Conservation (phyloP, 2,888 invertebrate species). For the Hyppa rectilinea region DNA sequence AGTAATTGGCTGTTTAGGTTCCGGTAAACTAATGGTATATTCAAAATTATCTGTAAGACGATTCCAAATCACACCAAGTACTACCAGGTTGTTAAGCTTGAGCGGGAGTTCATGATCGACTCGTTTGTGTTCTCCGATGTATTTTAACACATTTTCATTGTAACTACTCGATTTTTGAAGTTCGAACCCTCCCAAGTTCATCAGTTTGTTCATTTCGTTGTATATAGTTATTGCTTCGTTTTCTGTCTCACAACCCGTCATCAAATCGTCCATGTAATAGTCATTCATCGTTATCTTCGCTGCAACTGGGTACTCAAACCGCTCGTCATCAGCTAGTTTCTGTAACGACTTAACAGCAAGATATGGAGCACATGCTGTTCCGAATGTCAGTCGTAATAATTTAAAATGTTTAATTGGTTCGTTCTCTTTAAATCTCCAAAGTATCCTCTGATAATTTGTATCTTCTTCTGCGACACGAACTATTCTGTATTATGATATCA, state of each 20-base stretch:
- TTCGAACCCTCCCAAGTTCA: too few relatives aligned
- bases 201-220: too few relatives aligned
- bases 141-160: conserved; percentile 30
- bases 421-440: too few relatives aligned
- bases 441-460: too few relatives aligned
- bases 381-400: conserved; percentile 17
- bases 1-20: neutral
- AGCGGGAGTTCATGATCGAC: neutral
- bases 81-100: conserved; percentile 3
- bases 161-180: too few relatives aligned
- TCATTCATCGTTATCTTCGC: neutral
- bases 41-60: conserved; percentile 5
- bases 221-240: too few relatives aligned
- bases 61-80: conserved; percentile 28
- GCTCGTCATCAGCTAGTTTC: neutral
- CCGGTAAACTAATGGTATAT: too few relatives aligned
- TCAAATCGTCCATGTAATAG: conserved; percentile 56
- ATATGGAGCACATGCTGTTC: conserved; percentile 16
- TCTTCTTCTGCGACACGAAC: too few relatives aligned
- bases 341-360: conserved; percentile 10
- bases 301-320: neutral
- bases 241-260: conserved; percentile 54
- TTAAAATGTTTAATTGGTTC: too few relatives aligned
- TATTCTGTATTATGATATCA: too few relatives aligned
- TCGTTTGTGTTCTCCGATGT: neutral